Conservation (phyloP, 1,140 invertebrate species). For the Belonocnema kinseyi region DNA sequence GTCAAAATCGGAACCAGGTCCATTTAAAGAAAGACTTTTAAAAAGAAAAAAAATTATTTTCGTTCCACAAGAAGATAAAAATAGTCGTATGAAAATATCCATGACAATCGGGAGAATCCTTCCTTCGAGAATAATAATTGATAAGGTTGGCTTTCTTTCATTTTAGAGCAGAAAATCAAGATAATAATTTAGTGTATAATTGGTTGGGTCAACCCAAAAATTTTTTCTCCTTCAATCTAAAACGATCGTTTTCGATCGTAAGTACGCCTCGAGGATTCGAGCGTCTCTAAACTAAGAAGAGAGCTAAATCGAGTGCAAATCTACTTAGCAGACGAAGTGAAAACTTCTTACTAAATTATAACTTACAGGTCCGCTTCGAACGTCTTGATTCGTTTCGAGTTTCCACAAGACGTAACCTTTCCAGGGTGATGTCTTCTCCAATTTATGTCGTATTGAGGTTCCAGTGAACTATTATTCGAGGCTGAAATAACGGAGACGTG, state of each 20-base stretch:
- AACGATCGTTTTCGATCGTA: neutral
- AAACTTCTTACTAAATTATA: constrained; percentile 44
- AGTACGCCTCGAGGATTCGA: neutral
- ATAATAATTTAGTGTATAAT: neutral
- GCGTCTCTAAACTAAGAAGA: neutral
- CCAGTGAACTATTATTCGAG: constrained; percentile 33
- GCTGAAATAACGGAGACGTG: constrained; percentile 33
- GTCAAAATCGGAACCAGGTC: no score
- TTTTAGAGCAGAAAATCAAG: neutral
- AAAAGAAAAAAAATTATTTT: no score
- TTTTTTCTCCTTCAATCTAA: neutral
- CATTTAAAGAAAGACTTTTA: no score
- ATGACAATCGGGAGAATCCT: neutral
- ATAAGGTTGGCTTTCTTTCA: neutral
- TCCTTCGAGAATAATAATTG: neutral
- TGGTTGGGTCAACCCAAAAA: neutral
- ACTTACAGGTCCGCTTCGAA: constrained; percentile 23
- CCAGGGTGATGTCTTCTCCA: constrained; percentile 26
- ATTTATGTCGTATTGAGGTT: constrained; percentile 33
- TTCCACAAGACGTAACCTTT: constrained; percentile 34
- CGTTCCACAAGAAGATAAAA: no score
- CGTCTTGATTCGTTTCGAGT: constrained; percentile 38
- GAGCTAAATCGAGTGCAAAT: constrained; percentile 3
- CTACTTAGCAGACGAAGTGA: constrained; percentile 11
- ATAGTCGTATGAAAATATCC: neutral